Conservation (phyloP, 2,113 vertebrate genomes). For the Pungitius pungitius region DNA sequence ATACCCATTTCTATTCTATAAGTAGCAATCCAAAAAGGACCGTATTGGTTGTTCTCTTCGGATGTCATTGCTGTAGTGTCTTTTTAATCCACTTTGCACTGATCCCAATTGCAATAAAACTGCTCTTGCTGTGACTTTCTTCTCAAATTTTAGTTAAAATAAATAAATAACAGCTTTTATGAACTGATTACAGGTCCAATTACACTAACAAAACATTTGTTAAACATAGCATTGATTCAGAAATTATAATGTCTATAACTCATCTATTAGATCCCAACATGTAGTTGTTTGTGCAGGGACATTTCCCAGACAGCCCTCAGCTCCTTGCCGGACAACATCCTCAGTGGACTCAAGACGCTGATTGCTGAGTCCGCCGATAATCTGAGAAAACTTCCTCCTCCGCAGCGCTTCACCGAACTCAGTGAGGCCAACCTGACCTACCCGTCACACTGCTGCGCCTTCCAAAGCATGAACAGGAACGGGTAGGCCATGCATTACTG, state of each 20-base stretch:
- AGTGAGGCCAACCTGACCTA: conserved; percentile 90
- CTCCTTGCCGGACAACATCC: conserved; percentile 86
- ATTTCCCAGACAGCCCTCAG: conserved; percentile 89
- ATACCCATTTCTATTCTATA: conserved; percentile 18
- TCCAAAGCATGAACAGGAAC: conserved; percentile 84
- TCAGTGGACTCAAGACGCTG: conserved; percentile 85
- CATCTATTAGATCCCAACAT: neutral
- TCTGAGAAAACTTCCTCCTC: conserved; percentile 89
- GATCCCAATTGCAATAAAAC: conserved; percentile 33
- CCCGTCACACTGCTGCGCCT: conserved; percentile 94
- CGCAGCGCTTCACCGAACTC: conserved; percentile 85
- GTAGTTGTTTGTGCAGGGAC: conserved; percentile 81
- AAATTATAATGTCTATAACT: neutral
- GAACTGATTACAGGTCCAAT: neutral
- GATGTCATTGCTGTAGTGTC: conserved; percentile 8
- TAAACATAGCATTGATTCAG: neutral
- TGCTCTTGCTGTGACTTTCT: neutral
- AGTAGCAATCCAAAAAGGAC: conserved; percentile 29
- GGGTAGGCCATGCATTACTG: conserved; percentile 4
- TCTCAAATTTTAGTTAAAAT: neutral
- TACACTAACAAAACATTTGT: neutral
- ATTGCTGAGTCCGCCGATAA: conserved; percentile 83
- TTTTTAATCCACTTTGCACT: neutral
- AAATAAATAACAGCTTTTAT: neutral
- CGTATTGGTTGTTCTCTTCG: conserved; percentile 1